These are phyloP conservation scores for Lepus americanus DNA, from an alignment of 2,113 vertebrate genomes.

Conservation along the genomic window DNA sequence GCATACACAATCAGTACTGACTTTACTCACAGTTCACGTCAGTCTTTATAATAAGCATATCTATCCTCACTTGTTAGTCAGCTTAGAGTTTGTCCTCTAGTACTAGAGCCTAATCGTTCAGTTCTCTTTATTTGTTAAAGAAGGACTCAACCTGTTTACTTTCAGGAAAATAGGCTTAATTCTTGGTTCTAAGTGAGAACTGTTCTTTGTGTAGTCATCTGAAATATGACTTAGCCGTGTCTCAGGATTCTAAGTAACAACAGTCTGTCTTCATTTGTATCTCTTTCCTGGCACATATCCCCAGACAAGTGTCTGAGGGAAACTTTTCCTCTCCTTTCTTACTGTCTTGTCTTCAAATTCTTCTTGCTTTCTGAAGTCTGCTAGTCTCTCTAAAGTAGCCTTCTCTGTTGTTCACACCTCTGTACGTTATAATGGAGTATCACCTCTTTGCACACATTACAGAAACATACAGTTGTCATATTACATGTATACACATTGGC, in stretches of 20 bases:
- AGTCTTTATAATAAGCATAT: conserved; percentile 47
- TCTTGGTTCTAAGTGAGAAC: conserved; percentile 65
- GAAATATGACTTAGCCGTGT: conserved; percentile 73
- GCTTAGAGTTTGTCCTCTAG: conserved; percentile 13
- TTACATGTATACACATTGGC: conserved; percentile 53
- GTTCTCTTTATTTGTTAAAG: conserved; percentile 65
- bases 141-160: conserved; percentile 62
- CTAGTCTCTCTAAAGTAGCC: conserved; percentile 67
- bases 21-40: conserved; percentile 45
- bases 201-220: conserved; percentile 68
- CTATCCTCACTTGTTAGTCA: conserved; percentile 46
- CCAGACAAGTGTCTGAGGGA: conserved; percentile 62
- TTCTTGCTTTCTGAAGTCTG: conserved; percentile 66
- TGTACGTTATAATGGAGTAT: conserved; percentile 50
- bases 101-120: conserved; percentile 63
- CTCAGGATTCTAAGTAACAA: conserved; percentile 66
- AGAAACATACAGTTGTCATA: conserved; percentile 41
- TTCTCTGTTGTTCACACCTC: conserved; percentile 63
- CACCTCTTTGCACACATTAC: conserved; percentile 14
- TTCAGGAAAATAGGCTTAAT: conserved; percentile 61
- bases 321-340: conserved; percentile 62
- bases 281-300: conserved; percentile 71
- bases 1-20: conserved; percentile 4
- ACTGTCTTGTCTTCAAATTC: conserved; percentile 68
- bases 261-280: conserved; percentile 71